Conservation (phyloP, 2,113 vertebrate genomes). For the Poecilia latipinna region DNA sequence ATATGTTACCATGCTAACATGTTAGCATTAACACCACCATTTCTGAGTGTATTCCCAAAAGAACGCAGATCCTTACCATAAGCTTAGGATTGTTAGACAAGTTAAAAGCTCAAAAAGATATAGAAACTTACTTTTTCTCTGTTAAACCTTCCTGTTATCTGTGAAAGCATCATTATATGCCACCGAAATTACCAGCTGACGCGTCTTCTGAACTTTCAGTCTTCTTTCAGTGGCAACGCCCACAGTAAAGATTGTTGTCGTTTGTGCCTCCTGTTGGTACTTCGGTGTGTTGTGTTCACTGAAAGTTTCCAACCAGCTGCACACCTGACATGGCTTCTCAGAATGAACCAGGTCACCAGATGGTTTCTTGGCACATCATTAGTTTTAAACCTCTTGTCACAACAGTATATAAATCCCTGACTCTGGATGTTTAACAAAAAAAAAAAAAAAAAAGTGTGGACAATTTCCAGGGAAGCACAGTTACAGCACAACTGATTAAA, state of each 20-base stretch:
- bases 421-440: conserved; percentile 12
- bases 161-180: too few species aligned
- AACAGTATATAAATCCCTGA: conserved; percentile 49
- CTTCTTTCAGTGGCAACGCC: background rate
- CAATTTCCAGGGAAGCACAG: conserved; percentile 58
- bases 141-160: too few species aligned
- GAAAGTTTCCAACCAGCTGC: background rate
- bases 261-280: background rate
- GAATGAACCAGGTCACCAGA: background rate
- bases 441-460: conserved; percentile 27
- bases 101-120: too few species aligned
- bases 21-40: background rate
- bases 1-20: too few species aligned
- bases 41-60: background rate
- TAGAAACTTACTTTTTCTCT: too few species aligned
- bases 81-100: too few species aligned
- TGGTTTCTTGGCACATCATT: too few species aligned
- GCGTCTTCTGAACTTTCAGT: background rate
- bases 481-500: conserved; percentile 50
- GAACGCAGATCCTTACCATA: background rate
- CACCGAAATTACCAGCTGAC: too few species aligned
- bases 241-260: background rate
- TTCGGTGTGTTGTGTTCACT: background rate
- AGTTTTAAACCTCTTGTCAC: conserved; percentile 29
- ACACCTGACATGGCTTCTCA: background rate